Evolutionary conservation across 2,113 vertebrate species (phyloP), one percentile per base, ranked within the genome.

Genomic region (Archocentrus centrarchus): DNA sequence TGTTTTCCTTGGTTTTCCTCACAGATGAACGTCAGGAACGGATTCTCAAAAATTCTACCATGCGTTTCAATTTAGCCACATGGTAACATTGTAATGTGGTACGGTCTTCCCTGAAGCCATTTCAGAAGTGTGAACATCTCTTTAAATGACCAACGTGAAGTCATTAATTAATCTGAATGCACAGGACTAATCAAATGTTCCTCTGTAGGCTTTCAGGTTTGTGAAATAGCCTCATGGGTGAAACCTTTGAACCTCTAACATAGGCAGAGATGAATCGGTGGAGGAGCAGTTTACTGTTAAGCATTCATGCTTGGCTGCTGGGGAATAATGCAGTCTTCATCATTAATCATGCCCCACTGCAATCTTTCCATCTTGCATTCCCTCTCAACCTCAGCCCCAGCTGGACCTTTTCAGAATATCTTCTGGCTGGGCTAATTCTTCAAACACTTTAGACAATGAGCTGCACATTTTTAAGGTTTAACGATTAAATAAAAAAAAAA

Each of bases 401-500:
- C 44, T 55, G 41, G 20, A 24, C 50, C 8, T n/a, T 62, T 78
- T 78, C 47, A 22, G 11, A 18, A 35, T 20, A 79, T n/a, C 59
- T 64, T 41, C 41, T 32, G 20, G 14, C 17, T 11, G 0, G 30
- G 30, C 8, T 64, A 53, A 24, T 55, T 55, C 77, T 62, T 79
- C 22, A 77, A 47, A 77, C 62, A 53, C 50, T 53, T 37, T 30
- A 62, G 27, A 78, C 76, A 61, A 79, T 79, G 47, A 78, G 41
- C 59, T 62, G 24, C 59, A 35, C 20, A 7, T 14, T 44, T 66
- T 41, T 14, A 22, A 66, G 37, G n/a, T 66, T 44, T 24, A 7
- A 44, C 20, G 57, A 22, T 62, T 32, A 17, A 20, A 53, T 35
- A 22, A 11, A 47, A 60, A 22, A 41, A 24, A 41, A 24, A 17